Conservation (phyloP, 1,140 invertebrate species). For the Saccostrea cuccullata region DNA sequence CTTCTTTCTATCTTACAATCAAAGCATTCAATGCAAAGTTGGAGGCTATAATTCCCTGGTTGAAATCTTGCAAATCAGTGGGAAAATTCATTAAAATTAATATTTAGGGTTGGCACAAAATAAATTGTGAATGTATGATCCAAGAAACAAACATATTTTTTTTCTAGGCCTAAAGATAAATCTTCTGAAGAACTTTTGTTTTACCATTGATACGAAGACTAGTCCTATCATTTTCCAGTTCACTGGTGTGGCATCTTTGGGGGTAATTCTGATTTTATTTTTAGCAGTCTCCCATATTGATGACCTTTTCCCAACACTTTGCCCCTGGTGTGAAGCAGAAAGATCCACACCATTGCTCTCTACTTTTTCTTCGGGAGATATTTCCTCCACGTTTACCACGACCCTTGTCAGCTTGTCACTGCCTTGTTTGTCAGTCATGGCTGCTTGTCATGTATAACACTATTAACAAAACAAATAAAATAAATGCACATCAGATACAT, state of each 20-base stretch:
- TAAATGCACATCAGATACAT: too few relatives aligned
- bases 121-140: too few relatives aligned
- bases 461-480: background rate
- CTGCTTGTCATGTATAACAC: background rate
- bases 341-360: background rate
- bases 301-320: constrained; percentile 48
- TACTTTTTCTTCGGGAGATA: background rate
- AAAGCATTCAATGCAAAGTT: too few relatives aligned
- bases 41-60: too few relatives aligned
- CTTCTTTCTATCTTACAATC: too few relatives aligned
- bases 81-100: too few relatives aligned
- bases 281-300: constrained; percentile 56
- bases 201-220: constrained; percentile 70
- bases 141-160: too few relatives aligned
- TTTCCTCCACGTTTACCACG: background rate
- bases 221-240: constrained; percentile 67
- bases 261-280: constrained; percentile 61
- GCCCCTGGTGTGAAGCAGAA: background rate
- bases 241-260: constrained; percentile 68
- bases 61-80: too few relatives aligned
- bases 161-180: too few relatives aligned
- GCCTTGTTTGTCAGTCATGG: background rate
- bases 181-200: background rate
- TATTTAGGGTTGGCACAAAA: too few relatives aligned
- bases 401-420: background rate